Evolutionary conservation across 2,113 vertebrate genomes (phyloP).

Genomic region (Caranx ignobilis): DNA sequence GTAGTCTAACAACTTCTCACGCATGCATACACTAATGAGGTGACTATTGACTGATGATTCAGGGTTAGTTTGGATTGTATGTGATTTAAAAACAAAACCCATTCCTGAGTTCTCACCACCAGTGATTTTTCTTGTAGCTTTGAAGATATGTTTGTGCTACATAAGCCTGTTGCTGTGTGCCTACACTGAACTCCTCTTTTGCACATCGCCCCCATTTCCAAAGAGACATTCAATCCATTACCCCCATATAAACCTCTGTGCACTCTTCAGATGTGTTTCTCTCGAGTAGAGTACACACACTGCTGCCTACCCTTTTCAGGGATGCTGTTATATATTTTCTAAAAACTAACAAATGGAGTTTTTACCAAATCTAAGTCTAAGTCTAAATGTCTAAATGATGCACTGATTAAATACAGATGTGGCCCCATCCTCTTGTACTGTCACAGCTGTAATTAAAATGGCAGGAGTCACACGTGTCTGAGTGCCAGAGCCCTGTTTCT

Average conservation of each 20-base stretch:
- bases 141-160: background rate
- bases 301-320: no score
- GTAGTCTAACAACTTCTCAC: no score
- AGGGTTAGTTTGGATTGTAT: background rate
- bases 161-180: background rate
- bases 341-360: background rate
- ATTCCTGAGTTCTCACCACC: no score
- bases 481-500: constrained; percentile 10
- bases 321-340: no score
- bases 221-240: background rate
- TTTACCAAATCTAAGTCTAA: background rate
- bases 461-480: constrained; percentile 23
- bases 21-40: background rate
- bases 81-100: no score
- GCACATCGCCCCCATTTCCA: constrained; percentile 5
- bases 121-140: background rate
- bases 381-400: background rate
- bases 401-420: constrained; percentile 41
- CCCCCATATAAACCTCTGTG: background rate
- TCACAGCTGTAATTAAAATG: constrained; percentile 37
- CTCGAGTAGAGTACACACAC: background rate
- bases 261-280: background rate
- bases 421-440: background rate
- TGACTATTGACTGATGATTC: background rate
- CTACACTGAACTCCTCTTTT: background rate